Evolutionary conservation across 2,888 invertebrate genomes (phyloP), one percentile per base, ranked within the genome.

Genomic region (Drosophila cognata): DNA sequence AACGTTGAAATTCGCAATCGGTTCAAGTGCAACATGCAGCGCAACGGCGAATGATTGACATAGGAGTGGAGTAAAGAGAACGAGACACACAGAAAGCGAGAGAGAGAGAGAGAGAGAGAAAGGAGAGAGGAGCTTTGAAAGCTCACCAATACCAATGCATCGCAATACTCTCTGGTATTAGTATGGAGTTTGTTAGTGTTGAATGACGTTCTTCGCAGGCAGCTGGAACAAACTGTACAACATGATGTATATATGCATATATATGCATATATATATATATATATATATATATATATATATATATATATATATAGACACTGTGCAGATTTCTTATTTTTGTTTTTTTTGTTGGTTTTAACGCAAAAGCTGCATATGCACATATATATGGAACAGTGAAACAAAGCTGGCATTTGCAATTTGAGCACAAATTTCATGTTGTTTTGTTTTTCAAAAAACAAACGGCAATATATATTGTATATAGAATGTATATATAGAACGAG

Each of bases 391-490:
- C 38, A 28, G 16, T 50, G 28, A 28, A 50, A 50, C 18, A 41
- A 41, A 25, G 79, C 73, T 78, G 55, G 74, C 55, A 69, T 56
- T 77, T 70, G 65, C 52, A 36, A 16, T 52, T 64, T 53, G 28
- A 56, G 55, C 55, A 55, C 55, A 55, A 51, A 31, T 51, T 51
- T 51, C 51, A 36, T 55, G 6, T 48, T 60, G 41, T 43, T 71
- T 86, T 36, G 18, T 80, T 62, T 67, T 82, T 85, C 91, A 91
- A 91, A 91, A 90, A 89, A 89, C 90, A 91, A 84, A 91, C 87
- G 86, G 88, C 86, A 84, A 81, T 78, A 57, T 56, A 68, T 71
- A 64, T 70, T 16, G 13, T 46, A 16, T 16, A 46, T 25, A 25
- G 25, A 46, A 67, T 74, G 62, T 77, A 71, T 77, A n/a, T 60